Evolutionary conservation across 2,797 vertebrate species (phyloP), one percentile per base, ranked within the genome.

Genomic region (Hyperoplus lanceolatus): DNA sequence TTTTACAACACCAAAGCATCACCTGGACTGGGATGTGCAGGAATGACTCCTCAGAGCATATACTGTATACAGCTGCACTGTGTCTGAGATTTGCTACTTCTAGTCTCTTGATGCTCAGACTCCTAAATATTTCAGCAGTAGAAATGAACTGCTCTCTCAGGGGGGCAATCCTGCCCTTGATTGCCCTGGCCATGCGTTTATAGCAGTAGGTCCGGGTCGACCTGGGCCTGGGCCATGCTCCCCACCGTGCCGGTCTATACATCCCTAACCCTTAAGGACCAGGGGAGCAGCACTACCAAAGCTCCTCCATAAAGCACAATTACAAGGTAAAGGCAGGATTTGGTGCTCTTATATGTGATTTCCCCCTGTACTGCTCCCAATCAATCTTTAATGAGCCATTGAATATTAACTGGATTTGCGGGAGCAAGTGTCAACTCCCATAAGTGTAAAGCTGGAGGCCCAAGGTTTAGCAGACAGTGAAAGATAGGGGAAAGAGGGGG

Each of bases 321-420:
- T 93, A 94, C 92, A 94, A 90, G 87, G 70, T 90, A 82, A 92
- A 92, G 87, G 87, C 36, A 82, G 86, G 92, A 91, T 91, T 94
- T 92, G 68, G 88, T 87, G 88, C 84, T 78, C 89, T 87, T 88
- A 88, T 87, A 91, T 87, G 86, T 84, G 87, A 90, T 91, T 90
- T 90, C 80, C 76, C 84, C 81, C 87, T 94, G 94, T 93, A 94
- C 85, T 85, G 91, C 90, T 83, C 79, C 61, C 83, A 92, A 95
- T 96, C 91, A 90, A 95, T 95, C 94, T 95, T 96, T 96, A 95
- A 96, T 95, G 93, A 95, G 87, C 82, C 93, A 92, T 81, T 95
- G 94, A 95, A 95, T 95, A 95, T 96, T 95, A 96, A 96, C 92
- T 90, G 92, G 92, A 94, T 94, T 94, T 93, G 91, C 77, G 80